phyloP scores from a whole-genome alignment of 2,797 vertebrate genomes.

The Staurois parvus region DNA sequence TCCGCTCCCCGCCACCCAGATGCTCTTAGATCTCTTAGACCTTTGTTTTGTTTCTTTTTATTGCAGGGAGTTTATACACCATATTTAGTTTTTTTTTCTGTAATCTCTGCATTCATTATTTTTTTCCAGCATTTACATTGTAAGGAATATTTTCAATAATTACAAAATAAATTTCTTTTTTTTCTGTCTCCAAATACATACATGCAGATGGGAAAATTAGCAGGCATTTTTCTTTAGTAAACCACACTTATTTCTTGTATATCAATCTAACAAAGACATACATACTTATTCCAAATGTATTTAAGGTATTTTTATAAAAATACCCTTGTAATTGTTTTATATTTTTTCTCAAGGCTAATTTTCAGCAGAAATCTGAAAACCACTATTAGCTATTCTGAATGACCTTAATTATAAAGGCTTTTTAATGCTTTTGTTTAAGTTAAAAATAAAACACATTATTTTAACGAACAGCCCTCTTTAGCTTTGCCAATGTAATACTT shows the following conservation, averaged over 20 bases:
- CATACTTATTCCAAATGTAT: no score
- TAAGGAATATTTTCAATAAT: background rate
- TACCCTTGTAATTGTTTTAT: background rate
- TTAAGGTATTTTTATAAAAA: no score
- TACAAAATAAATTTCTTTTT: background rate
- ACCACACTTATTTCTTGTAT: background rate
- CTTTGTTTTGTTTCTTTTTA: constrained; percentile 48
- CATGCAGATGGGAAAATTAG: background rate
- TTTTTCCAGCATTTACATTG: background rate
- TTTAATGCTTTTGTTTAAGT: background rate
- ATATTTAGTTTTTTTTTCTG: constrained; percentile 16
- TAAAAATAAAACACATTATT: background rate
- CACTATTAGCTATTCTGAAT: background rate
- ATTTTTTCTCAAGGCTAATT: background rate
- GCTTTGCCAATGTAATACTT: background rate
- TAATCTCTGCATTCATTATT: constrained; percentile 19
- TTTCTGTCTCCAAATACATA: background rate
- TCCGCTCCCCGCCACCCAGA: constrained; percentile 46
- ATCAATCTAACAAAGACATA: background rate
- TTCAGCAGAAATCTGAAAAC: background rate
- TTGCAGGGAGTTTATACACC: constrained; percentile 11
- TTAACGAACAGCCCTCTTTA: background rate
- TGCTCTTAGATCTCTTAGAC: constrained; percentile 48
- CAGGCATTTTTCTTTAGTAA: background rate
- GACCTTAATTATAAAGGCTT: background rate